phyloP scores from a whole-genome alignment of 2,888 invertebrate species.

The Drepanosiphum platanoidis region DNA sequence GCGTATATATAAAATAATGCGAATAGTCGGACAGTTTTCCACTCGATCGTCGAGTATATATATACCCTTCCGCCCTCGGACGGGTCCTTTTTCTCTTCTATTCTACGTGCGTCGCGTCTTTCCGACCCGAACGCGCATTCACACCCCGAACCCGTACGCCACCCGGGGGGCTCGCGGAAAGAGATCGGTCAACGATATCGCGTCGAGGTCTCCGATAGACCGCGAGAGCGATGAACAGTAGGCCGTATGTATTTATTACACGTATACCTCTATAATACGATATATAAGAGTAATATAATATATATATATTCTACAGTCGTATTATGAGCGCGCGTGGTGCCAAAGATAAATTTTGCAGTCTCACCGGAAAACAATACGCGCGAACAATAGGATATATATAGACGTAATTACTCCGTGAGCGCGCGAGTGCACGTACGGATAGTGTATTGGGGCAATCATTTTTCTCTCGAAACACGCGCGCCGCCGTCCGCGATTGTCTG shows the following conservation, averaged over 20 bases:
- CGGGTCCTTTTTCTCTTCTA: background rate
- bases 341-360: constrained; percentile 24
- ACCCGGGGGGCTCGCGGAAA: too few species aligned
- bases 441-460: background rate
- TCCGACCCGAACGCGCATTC: background rate
- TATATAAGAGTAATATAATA: too few species aligned
- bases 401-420: constrained; percentile 1
- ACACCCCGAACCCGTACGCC: background rate
- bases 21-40: background rate
- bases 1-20: background rate
- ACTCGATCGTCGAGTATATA: background rate
- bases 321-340: too few species aligned
- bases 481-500: background rate
- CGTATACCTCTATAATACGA: too few species aligned
- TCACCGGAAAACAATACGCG: constrained; percentile 43
- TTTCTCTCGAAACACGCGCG: background rate
- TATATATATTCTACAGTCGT: too few species aligned
- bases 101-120: too few species aligned
- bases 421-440: background rate
- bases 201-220: background rate
- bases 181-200: constrained; percentile 5
- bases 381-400: constrained; percentile 35
- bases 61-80: background rate
- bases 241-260: too few species aligned
- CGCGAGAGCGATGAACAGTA: background rate